These are phyloP conservation scores for Choreutis nemorana DNA, from an alignment of 2,888 invertebrate species.

Conservation along the genomic window DNA sequence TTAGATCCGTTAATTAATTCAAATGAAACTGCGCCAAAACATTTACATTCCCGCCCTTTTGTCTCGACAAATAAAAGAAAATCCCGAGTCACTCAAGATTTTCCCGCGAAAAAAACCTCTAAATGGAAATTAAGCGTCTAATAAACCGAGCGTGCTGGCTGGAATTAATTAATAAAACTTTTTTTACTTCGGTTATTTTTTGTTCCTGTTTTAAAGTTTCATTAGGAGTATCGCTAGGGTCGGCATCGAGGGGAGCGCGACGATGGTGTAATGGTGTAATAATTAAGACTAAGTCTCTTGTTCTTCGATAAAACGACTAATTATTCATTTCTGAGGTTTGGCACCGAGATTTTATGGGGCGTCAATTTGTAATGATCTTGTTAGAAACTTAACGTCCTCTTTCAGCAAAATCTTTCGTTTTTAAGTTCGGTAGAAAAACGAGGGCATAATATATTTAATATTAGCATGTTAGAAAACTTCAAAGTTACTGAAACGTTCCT, in stretches of 20 bases:
- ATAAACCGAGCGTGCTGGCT: constrained; percentile 44
- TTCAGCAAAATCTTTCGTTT: too few relatives aligned
- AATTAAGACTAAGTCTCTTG: constrained; percentile 59
- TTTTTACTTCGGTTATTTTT: constrained; percentile 45
- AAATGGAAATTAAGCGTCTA: constrained; percentile 60
- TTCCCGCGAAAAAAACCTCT: constrained; percentile 31
- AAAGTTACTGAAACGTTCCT: too few relatives aligned
- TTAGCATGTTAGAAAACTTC: too few relatives aligned
- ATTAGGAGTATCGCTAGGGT: constrained; percentile 34
- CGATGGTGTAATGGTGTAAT: constrained; percentile 52
- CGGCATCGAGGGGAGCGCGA: constrained; percentile 24
- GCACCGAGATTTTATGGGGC: constrained; percentile 47
- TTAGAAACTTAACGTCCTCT: constrained; percentile 5
- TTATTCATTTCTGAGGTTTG: constrained; percentile 46
- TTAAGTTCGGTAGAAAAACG: too few relatives aligned
- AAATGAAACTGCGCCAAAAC: constrained; percentile 61
- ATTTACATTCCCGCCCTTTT: constrained; percentile 50
- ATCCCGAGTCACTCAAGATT: constrained; percentile 36
- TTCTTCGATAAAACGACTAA: constrained; percentile 44
- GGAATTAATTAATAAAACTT: constrained; percentile 60
- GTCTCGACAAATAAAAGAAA: constrained; percentile 41
- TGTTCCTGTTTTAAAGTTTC: constrained; percentile 38
- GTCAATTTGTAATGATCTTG: constrained; percentile 39
- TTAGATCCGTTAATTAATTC: constrained; percentile 65
- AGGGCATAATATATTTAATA: too few relatives aligned